Evolutionary conservation across 1,140 invertebrate species (phyloP), one percentile per base, ranked within the genome.

Genomic region (Drosophila subpulchrella): DNA sequence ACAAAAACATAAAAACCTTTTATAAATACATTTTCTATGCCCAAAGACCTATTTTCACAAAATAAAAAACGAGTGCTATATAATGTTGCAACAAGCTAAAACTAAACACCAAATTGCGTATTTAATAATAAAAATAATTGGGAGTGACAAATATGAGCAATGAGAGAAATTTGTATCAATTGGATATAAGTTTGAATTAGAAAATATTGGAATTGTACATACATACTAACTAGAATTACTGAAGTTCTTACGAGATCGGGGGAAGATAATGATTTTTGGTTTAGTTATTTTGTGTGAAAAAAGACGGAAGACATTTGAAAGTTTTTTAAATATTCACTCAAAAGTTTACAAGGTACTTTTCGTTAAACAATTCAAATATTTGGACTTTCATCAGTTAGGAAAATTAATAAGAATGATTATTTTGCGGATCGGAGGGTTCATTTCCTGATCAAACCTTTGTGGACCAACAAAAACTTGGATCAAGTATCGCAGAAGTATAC

Each of bases 1-100:
- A 50, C 38, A 48, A 42, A 41, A 62, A 41, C 71, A 36, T 50
- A 24, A 48, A 63, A 61, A 48, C 38, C 65, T 54, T 72, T 39
- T 38, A 76, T 76, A 53, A 74, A 75, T 44, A 55, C 67, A 58
- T 41, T 20, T 58, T 53, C 34, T 73, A 48, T 55, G 51, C 38
- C 36, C 48, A 74, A 57, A 62, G 30, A 77, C 42, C 48, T 60
- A 60, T 54, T 78, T 67, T 57, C 76, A 74, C 39, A 53, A 54
- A 79, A 79, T 68, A 80, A 75, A 76, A 77, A 72, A 48, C 44
- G 47, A 75, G 48, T 39, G 44, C 70, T 46, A 36, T 36, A 68
- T 12, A 46, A 10, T 41, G 24, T 73, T 60, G 34, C 50, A 46
- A 61, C 34, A 60, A 61, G 62, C 44, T 13, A 50, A 65, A 44